These are phyloP conservation scores for Drosophila mayaguana DNA, from an alignment of 2,888 invertebrate species.

Conservation along the genomic window DNA sequence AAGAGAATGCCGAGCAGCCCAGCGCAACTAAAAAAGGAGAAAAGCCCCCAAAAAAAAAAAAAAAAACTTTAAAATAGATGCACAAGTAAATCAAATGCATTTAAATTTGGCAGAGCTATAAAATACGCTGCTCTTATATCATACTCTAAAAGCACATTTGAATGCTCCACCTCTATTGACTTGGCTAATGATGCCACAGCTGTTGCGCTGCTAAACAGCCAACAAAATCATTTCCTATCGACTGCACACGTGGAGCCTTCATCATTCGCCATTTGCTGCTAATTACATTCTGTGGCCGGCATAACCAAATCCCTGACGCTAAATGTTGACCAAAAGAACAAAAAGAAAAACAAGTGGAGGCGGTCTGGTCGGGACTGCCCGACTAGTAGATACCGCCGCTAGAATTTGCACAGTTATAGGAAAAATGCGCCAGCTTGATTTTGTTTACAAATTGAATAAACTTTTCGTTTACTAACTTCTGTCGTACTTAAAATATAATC, in stretches of 20 bases:
- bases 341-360: not conserved
- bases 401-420: no score
- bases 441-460: no score
- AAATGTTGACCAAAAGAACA: slow-evolving; percentile 26
- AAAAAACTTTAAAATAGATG: not conserved
- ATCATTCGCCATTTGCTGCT: slow-evolving; percentile 73
- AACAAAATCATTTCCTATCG: not conserved
- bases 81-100: slow-evolving; percentile 12
- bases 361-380: not conserved
- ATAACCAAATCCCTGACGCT: slow-evolving; percentile 68
- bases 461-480: no score
- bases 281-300: slow-evolving; percentile 79
- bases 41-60: not conserved
- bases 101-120: slow-evolving; percentile 25
- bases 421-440: no score
- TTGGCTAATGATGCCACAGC: slow-evolving; percentile 32
- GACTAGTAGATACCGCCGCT: not conserved
- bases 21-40: not conserved
- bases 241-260: slow-evolving; percentile 10
- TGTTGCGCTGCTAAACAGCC: not conserved
- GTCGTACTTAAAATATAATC: no score
- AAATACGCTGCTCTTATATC: not conserved
- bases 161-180: not conserved
- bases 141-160: not conserved
- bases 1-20: slow-evolving; percentile 23